Conservation (phyloP, 2,113 vertebrate genomes). For the Platichthys stellatus region DNA sequence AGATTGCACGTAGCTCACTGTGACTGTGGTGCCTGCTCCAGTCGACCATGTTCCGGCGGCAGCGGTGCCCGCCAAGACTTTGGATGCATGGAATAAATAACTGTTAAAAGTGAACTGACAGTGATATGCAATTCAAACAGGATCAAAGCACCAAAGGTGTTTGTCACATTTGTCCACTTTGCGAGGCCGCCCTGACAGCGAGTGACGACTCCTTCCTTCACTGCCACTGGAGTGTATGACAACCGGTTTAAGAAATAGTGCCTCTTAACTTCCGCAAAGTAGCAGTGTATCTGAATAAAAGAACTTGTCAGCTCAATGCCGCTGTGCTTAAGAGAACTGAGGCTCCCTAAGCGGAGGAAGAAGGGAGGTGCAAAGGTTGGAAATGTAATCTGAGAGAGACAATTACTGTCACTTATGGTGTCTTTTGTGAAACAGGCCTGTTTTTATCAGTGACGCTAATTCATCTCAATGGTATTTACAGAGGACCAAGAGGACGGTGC, state of each 20-base stretch:
- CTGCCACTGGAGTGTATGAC: constrained; percentile 51
- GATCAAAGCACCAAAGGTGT: constrained; percentile 51
- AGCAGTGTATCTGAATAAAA: constrained; percentile 50
- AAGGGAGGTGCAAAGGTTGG: constrained; percentile 71
- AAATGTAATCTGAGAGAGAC: constrained; percentile 85
- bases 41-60: constrained; percentile 1
- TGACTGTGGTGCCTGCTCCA: constrained; percentile 7
- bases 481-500: constrained; percentile 43
- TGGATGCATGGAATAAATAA: constrained; percentile 13
- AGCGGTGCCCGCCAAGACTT: constrained; percentile 11
- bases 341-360: constrained; percentile 20
- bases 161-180: constrained; percentile 59
- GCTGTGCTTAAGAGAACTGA: constrained; percentile 18
- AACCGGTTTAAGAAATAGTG: constrained; percentile 43
- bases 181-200: constrained; percentile 44
- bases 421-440: constrained; percentile 73
- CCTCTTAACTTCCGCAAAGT: constrained; percentile 46
- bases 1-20: constrained; percentile 16
- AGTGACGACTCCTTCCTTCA: constrained; percentile 59
- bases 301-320: constrained; percentile 46
- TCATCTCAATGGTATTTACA: constrained; percentile 77
- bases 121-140: constrained; percentile 42
- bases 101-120: constrained; percentile 21
- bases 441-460: constrained; percentile 78
- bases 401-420: constrained; percentile 82